Evolutionary conservation across 2,797 vertebrate genomes (phyloP).

Genomic region (Cephalopachus bancanus): DNA sequence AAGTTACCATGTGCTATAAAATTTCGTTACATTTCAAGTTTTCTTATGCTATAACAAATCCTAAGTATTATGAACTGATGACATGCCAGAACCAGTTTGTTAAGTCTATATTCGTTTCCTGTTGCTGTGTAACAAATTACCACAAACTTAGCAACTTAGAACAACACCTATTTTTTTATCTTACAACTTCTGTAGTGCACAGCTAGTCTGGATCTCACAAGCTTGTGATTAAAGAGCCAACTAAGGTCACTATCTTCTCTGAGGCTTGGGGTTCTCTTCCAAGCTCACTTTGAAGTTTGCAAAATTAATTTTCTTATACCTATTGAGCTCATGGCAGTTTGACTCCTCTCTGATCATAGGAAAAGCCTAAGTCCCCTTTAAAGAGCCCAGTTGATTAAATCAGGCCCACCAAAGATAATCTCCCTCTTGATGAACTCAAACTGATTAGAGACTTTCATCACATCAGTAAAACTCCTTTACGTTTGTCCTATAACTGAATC

Average conservation of each 20-base stretch:
- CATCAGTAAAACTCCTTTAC: not conserved
- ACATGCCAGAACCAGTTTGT: not conserved
- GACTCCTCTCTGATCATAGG: not conserved
- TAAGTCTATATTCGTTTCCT: not conserved
- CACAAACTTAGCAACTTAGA: not conserved
- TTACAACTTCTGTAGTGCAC: not conserved
- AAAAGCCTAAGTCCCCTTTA: not conserved
- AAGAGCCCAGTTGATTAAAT: not conserved
- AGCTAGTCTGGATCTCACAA: not conserved
- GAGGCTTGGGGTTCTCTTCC: not conserved
- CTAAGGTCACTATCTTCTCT: not conserved
- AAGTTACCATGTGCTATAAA: not conserved
- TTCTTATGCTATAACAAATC: not conserved
- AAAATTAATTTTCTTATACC: not conserved
- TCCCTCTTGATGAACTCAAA: slow-evolving; percentile 12
- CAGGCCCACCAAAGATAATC: not conserved
- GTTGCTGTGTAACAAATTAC: not conserved
- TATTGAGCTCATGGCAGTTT: not conserved
- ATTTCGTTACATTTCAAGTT: slow-evolving; percentile 33
- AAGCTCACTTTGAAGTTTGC: not conserved
- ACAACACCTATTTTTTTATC: not conserved
- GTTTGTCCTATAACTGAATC: not conserved
- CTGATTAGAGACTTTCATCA: not conserved
- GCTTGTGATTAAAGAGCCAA: not conserved
- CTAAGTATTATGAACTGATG: not conserved